Conservation (phyloP, 2,888 invertebrate species). For the Eristalis pertinax region DNA sequence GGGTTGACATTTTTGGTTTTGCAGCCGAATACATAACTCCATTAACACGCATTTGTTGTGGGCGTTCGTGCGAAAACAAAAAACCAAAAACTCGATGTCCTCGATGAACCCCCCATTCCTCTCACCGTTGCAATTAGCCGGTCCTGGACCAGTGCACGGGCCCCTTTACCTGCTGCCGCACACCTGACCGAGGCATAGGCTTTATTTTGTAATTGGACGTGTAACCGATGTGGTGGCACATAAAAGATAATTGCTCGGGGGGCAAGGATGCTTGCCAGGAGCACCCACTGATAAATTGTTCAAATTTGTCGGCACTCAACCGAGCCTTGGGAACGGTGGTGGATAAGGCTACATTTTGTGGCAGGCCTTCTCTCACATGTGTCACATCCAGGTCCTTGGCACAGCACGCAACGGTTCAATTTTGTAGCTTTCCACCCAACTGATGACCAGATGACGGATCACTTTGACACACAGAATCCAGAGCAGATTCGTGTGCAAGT, state of each 20-base stretch:
- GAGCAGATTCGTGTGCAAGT: not conserved
- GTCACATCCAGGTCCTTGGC: not conserved
- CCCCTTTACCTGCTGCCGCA: no score
- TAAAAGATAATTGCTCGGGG: not conserved
- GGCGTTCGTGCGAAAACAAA: not conserved
- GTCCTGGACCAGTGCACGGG: not conserved
- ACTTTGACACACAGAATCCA: not conserved
- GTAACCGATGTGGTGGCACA: not conserved
- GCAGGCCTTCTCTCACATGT: not conserved
- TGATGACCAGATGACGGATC: constrained; percentile 12
- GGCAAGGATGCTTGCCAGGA: not conserved
- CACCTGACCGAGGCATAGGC: not conserved
- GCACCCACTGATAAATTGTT: no score
- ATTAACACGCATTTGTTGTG: constrained; percentile 41
- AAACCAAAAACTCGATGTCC: not conserved
- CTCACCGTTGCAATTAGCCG: not conserved
- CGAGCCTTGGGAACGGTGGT: no score
- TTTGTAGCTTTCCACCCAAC: not conserved
- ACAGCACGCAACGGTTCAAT: not conserved
- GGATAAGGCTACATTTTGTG: not conserved
- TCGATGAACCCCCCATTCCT: not conserved
- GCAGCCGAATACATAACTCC: constrained; percentile 21
- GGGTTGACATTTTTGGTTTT: constrained; percentile 41
- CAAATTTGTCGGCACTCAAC: no score
- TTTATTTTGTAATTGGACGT: not conserved